These are phyloP conservation scores for Gymnobelideus leadbeateri DNA, from an alignment of 2,113 vertebrate genomes.

Conservation along the genomic window DNA sequence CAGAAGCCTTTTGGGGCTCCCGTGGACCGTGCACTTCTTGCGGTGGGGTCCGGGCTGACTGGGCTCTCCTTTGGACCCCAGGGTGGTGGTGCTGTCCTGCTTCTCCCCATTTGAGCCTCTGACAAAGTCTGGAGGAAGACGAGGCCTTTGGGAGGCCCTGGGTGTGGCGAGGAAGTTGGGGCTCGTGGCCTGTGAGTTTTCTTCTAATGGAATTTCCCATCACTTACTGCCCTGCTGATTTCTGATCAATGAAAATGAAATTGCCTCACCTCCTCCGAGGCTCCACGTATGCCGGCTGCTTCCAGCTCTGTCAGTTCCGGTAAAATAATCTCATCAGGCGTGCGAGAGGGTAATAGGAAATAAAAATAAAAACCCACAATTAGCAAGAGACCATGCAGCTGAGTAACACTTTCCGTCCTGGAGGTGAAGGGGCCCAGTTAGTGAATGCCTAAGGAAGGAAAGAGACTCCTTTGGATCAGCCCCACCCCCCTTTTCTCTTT, in stretches of 20 bases:
- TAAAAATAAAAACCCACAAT: conserved; percentile 89
- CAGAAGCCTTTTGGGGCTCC: not conserved
- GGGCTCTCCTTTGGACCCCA: not conserved
- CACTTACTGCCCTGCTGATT: conserved; percentile 91
- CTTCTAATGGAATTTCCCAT: conserved; percentile 92
- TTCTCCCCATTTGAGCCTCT: not conserved
- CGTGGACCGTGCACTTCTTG: not conserved
- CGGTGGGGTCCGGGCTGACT: not conserved
- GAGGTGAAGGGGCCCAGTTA: conserved; percentile 48
- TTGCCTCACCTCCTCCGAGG: conserved; percentile 90
- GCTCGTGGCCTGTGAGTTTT: conserved; percentile 80
- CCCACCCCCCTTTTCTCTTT: not conserved
- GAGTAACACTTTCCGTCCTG: conserved; percentile 84
- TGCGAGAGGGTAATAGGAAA: conserved; percentile 90
- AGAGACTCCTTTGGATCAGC: not conserved
- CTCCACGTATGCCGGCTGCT: conserved; percentile 86
- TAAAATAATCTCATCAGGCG: conserved; percentile 91
- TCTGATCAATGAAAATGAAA: conserved; percentile 94
- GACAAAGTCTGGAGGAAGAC: conserved; percentile 32
- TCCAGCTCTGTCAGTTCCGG: conserved; percentile 91
- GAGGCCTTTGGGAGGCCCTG: conserved; percentile 69
- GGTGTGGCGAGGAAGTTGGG: conserved; percentile 79
- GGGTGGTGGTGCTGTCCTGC: conserved; percentile 9
- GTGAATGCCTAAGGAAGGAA: conserved; percentile 37
- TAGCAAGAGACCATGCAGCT: conserved; percentile 84